Evolutionary conservation across 2,797 vertebrate species (phyloP).

Genomic region (Bovichtus variegatus): DNA sequence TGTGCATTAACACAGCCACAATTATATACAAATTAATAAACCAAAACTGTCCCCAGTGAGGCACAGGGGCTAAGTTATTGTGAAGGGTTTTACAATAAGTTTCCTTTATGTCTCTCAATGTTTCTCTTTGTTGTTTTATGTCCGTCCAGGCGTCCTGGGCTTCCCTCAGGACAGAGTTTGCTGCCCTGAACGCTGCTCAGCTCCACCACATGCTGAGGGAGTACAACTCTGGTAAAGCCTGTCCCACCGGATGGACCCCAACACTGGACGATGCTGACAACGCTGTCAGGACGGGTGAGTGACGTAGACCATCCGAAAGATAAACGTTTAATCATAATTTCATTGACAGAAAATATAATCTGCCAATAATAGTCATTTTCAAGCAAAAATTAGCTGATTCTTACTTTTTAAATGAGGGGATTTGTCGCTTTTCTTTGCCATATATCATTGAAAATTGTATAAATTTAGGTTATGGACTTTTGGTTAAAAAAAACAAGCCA

Average conservation of each 20-base stretch:
- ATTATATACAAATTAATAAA: no score
- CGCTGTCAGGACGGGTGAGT: constrained; percentile 78
- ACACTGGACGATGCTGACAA: constrained; percentile 65
- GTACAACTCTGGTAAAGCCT: constrained; percentile 74
- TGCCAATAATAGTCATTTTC: neutral
- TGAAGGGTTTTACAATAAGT: constrained; percentile 3
- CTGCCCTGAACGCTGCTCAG: constrained; percentile 83
- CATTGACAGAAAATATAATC: neutral
- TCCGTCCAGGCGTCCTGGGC: constrained; percentile 80
- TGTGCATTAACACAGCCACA: no score
- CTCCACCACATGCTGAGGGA: constrained; percentile 87
- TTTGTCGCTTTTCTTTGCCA: neutral
- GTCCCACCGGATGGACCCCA: constrained; percentile 79
- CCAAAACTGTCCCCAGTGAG: no score
- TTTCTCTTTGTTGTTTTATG: constrained; percentile 12
- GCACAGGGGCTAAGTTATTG: neutral
- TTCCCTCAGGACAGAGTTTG: constrained; percentile 81
- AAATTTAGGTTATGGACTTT: neutral
- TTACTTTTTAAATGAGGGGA: neutral
- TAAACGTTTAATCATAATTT: neutral
- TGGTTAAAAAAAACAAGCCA: neutral
- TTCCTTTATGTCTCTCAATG: neutral
- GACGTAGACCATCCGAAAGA: neutral
- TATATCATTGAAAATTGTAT: neutral
- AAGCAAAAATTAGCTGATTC: neutral